Evolutionary conservation across 2,888 invertebrate species (phyloP).

Genomic region (Bugulina stolonifera): DNA sequence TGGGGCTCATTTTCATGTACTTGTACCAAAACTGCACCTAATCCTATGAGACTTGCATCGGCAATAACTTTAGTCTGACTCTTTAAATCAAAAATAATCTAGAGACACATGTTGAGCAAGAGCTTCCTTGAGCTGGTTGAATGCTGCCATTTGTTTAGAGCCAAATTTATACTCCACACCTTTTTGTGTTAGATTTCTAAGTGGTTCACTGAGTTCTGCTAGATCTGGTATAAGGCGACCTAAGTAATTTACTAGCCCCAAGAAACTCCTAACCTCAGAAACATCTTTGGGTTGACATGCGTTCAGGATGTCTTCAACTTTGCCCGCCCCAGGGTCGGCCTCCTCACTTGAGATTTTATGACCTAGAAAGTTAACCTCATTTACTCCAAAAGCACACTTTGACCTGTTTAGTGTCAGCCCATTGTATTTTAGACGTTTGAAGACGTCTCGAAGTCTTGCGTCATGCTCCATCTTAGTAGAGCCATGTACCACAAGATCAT

Average conservation of each 20-base stretch:
- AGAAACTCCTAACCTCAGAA: background rate
- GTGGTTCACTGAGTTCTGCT: too few relatives aligned
- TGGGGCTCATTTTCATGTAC: too few relatives aligned
- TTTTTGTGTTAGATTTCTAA: too few relatives aligned
- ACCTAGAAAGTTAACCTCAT: background rate
- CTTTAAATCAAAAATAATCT: too few relatives aligned
- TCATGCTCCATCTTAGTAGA: background rate
- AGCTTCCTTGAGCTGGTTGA: too few relatives aligned
- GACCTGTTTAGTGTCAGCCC: background rate
- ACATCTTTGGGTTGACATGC: background rate
- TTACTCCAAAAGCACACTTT: background rate
- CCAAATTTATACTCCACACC: too few relatives aligned
- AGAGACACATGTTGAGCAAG: too few relatives aligned
- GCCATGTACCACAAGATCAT: background rate
- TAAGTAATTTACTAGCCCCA: background rate
- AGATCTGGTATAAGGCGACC: too few relatives aligned
- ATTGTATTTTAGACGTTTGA: background rate
- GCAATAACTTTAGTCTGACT: too few relatives aligned
- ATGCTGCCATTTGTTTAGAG: too few relatives aligned
- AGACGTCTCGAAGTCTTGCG: background rate
- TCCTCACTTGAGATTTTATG: background rate
- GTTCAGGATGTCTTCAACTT: background rate
- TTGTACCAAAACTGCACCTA: too few relatives aligned
- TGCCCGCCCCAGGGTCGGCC: background rate
- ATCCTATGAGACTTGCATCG: too few relatives aligned